Evolutionary conservation across 2,888 invertebrate species (phyloP).

Genomic region (Zele albiditarsus): DNA sequence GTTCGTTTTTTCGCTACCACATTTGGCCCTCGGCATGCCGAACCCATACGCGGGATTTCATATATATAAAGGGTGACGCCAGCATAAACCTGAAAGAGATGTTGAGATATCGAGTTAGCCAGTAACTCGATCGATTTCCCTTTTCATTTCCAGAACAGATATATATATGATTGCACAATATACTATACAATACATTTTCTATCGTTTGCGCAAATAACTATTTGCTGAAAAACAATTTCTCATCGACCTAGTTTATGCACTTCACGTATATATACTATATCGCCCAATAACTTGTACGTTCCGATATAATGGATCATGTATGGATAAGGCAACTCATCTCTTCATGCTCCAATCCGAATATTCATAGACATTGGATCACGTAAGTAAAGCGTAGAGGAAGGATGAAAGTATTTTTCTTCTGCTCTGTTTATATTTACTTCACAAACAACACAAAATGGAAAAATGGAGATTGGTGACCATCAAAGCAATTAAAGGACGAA

Average conservation of each 20-base stretch:
- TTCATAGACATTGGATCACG: too few relatives aligned
- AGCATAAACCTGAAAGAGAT: conserved; percentile 24
- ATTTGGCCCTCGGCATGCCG: conserved; percentile 18
- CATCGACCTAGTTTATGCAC: neutral
- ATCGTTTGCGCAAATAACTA: neutral
- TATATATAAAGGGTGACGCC: conserved; percentile 18
- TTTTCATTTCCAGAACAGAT: neutral
- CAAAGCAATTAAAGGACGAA: too few relatives aligned
- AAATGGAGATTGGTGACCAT: neutral
- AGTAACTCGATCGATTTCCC: conserved; percentile 7
- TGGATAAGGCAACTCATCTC: too few relatives aligned
- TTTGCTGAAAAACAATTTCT: neutral
- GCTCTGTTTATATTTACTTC: neutral
- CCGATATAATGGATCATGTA: neutral
- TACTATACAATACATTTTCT: neutral
- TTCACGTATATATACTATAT: neutral
- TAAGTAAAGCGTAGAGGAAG: too few relatives aligned
- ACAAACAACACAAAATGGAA: neutral
- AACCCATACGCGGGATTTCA: conserved; percentile 3
- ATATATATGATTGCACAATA: neutral
- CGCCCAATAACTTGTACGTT: neutral
- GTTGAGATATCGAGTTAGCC: conserved; percentile 18
- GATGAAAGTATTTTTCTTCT: too few relatives aligned
- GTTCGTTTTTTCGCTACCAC: conserved; percentile 4
- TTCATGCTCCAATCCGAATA: too few relatives aligned